phyloP scores from a whole-genome alignment of 2,113 vertebrate species.

The Pitta sordida region DNA sequence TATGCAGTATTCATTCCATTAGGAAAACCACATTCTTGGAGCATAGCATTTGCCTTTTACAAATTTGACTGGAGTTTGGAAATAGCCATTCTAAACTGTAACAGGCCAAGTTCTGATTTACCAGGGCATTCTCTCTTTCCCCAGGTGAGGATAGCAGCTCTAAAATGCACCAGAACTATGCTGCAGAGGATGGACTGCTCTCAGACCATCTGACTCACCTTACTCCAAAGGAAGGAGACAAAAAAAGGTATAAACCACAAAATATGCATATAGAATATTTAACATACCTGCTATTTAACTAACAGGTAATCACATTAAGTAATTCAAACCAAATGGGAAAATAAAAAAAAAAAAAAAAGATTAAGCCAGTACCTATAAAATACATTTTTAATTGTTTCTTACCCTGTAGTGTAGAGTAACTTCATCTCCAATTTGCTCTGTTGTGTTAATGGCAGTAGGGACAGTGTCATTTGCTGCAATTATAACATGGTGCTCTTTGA shows the following conservation, averaged over 20 bases:
- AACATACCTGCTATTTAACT: background rate
- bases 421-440: constrained; percentile 83
- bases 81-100: background rate
- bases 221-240: background rate
- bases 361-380: background rate
- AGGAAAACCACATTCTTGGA: background rate
- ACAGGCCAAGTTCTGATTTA: background rate
- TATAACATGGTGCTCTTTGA: constrained; percentile 76
- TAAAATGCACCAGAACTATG: background rate
- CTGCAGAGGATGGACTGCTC: background rate
- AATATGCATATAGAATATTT: background rate
- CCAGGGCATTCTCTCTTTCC: background rate
- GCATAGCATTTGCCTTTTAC: background rate
- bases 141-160: background rate
- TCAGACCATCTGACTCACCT: background rate
- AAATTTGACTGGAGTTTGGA: background rate
- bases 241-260: background rate
- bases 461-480: constrained; percentile 81
- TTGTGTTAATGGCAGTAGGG: constrained; percentile 78
- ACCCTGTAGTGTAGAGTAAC: constrained; percentile 87
- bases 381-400: constrained; percentile 52
- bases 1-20: background rate
- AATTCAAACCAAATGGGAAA: background rate
- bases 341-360: background rate
- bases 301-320: background rate